Percentiles rank a stretch among this genome's conserved stretches.
Conservation (phyloP, 1,140 invertebrate species). For the Nephila pilipes region DNA sequence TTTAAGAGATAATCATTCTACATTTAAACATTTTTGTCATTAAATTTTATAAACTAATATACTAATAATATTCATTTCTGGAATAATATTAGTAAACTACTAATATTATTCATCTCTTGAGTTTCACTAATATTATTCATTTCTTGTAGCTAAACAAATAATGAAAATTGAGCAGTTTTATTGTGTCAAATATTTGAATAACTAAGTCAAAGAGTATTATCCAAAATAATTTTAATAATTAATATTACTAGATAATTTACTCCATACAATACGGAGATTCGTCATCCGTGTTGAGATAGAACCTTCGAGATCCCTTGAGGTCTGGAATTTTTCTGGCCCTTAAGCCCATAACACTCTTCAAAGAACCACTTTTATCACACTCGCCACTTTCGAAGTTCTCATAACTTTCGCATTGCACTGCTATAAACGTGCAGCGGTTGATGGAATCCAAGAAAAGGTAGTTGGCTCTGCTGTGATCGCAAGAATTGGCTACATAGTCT, state of each 20-base stretch:
- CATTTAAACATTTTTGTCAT: too few species aligned
- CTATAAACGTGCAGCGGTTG: slow-evolving; percentile 23
- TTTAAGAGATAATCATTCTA: too few species aligned
- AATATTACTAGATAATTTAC: background rate
- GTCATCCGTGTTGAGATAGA: slow-evolving; percentile 7
- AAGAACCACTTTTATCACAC: background rate
- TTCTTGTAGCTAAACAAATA: too few species aligned
- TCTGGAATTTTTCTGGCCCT: background rate
- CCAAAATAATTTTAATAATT: background rate
- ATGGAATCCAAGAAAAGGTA: slow-evolving; percentile 27
- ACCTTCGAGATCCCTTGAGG: background rate
- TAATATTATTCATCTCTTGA: too few species aligned
- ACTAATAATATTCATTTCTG: too few species aligned
- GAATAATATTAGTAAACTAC: too few species aligned
- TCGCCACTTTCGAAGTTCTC: background rate
- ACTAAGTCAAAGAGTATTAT: too few species aligned
- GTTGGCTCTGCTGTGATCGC: slow-evolving; percentile 37
- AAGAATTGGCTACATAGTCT: background rate
- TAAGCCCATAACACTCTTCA: slow-evolving; percentile 7
- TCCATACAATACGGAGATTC: slow-evolving; percentile 32
- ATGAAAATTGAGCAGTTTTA: too few species aligned
- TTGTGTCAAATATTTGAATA: too few species aligned
- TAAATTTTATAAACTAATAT: too few species aligned
- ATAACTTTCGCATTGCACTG: slow-evolving; percentile 35
- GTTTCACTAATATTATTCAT: too few species aligned